A percentile compares a stretch with the other conserved stretches of the same genome.
These are phyloP conservation scores for Synanceia verrucosa DNA, from an alignment of 2,797 vertebrate genomes.

Conservation along the genomic window DNA sequence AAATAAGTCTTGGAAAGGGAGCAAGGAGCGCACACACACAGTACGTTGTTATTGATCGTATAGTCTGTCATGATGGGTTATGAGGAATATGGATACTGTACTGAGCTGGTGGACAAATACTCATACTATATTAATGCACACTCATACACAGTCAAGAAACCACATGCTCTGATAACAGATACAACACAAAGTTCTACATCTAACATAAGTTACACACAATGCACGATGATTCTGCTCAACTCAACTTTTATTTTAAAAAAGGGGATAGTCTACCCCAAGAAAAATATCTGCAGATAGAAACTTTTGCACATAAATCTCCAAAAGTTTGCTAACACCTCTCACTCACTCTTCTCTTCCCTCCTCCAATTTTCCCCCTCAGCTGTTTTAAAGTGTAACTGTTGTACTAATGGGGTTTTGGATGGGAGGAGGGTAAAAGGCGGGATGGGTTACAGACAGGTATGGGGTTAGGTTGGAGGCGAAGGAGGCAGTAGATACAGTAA, in stretches of 20 bases:
- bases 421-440: not conserved
- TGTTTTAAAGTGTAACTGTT: conserved; percentile 43
- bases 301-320: conserved; percentile 13
- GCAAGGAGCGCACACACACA: not conserved
- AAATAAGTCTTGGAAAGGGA: too few species aligned
- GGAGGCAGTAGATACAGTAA: conserved; percentile 21
- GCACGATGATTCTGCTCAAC: not conserved
- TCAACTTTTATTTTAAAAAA: conserved; percentile 24
- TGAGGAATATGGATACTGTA: conserved; percentile 33
- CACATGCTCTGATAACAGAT: not conserved
- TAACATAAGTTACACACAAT: not conserved
- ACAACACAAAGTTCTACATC: not conserved
- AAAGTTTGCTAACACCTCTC: conserved; percentile 21
- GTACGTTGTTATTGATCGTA: conserved; percentile 31
- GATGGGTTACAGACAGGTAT: conserved; percentile 16
- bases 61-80: conserved; percentile 23
- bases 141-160: not conserved
- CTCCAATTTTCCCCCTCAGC: not conserved
- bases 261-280: not conserved
- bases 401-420: conserved; percentile 36
- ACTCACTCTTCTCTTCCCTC: not conserved
- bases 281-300: conserved; percentile 39
- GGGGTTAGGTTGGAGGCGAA: conserved; percentile 26
- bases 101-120: conserved; percentile 12
- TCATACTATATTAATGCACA: not conserved